Evolutionary conservation across 64 coral and sea anemone genomes (phyloP).

Genomic region (Cladopsammia gracilis): DNA sequence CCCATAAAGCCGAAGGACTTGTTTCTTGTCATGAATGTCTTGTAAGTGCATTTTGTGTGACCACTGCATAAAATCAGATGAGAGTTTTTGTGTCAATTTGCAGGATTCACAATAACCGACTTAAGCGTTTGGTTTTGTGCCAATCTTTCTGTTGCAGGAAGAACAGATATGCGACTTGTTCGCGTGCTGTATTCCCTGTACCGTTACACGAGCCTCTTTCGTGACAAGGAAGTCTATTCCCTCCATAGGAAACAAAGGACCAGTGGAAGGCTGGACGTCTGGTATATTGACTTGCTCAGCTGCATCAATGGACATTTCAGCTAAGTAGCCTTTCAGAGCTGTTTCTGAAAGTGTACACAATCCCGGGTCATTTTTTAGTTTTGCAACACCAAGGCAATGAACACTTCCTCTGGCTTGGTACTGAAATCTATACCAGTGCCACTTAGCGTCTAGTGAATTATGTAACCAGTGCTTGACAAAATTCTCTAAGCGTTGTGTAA

Average conservation of each 20-base stretch:
- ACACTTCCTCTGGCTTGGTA: too few species aligned
- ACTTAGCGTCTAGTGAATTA: too few species aligned
- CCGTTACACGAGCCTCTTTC: conserved; percentile 35
- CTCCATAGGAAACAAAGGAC: too few species aligned
- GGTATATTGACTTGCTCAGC: too few species aligned
- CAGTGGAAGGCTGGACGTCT: conserved; percentile 22
- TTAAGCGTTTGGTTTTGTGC: conserved; percentile 13
- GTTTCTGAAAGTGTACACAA: conserved; percentile 32
- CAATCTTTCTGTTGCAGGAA: conserved; percentile 22
- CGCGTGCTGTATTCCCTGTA: conserved; percentile 38
- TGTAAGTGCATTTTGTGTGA: conserved; percentile 53
- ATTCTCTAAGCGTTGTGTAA: background rate
- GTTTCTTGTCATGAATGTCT: background rate
- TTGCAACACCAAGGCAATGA: too few species aligned
- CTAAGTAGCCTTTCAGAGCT: too few species aligned
- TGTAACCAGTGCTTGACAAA: too few species aligned
- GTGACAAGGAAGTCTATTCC: conserved; percentile 1
- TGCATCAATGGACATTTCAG: too few species aligned
- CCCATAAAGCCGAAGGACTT: conserved; percentile 34
- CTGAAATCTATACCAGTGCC: too few species aligned
- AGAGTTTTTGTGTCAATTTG: conserved; percentile 52
- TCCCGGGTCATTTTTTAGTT: too few species aligned
- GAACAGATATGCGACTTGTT: conserved; percentile 18
- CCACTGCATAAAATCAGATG: conserved; percentile 18
- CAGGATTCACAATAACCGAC: conserved; percentile 19